Conservation (phyloP, 2,888 invertebrate species). For the Lasioglossum oenotherae region DNA sequence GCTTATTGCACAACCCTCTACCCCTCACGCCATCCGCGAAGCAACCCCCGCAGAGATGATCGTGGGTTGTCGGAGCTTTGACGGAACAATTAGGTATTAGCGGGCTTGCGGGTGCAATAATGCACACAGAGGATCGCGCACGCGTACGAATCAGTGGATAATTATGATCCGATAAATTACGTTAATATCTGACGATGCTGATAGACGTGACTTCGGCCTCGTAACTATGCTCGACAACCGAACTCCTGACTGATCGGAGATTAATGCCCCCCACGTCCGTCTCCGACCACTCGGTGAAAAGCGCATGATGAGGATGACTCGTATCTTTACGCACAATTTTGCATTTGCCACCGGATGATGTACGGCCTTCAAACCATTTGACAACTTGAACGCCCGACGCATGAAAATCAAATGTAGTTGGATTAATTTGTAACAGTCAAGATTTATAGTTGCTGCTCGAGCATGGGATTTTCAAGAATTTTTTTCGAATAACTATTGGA, state of each 20-base stretch:
- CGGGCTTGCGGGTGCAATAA: constrained; percentile 24
- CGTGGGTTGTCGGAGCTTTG: constrained; percentile 31
- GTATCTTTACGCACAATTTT: background rate
- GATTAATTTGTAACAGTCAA: too few species aligned
- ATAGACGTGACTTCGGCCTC: constrained; percentile 13
- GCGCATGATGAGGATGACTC: background rate
- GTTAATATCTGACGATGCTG: constrained; percentile 20
- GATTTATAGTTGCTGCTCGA: too few species aligned
- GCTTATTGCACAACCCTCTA: too few species aligned
- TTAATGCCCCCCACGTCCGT: background rate
- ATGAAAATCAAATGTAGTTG: too few species aligned
- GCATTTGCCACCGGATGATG: background rate
- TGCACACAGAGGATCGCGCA: constrained; percentile 7
- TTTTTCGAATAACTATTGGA: too few species aligned
- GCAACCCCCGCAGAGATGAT: background rate
- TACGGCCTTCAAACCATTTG: too few species aligned
- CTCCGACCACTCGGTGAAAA: background rate
- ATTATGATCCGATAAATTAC: constrained; percentile 46
- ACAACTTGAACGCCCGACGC: too few species aligned
- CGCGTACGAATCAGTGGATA: constrained; percentile 39
- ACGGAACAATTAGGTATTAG: constrained; percentile 43
- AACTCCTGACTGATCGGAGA: background rate
- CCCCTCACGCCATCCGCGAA: background rate
- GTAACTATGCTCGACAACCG: background rate
- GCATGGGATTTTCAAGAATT: too few species aligned